phyloP scores from a whole-genome alignment of 2,797 vertebrate genomes.

The Tenualosa ilisha region DNA sequence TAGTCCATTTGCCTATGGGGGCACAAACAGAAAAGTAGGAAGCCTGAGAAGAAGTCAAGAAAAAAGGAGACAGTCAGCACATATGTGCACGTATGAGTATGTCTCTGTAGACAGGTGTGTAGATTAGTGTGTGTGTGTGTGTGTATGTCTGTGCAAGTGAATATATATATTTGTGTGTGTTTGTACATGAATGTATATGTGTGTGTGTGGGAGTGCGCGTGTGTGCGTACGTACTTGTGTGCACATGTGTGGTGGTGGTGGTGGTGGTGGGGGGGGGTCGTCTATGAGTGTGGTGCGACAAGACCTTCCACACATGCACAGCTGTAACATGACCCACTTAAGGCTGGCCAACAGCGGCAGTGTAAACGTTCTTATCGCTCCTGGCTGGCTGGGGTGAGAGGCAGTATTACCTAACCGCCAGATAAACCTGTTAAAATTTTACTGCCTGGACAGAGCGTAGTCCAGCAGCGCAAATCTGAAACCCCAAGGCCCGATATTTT shows the following conservation, averaged over 20 bases:
- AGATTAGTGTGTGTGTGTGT: background rate
- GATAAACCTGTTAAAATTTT: conserved; percentile 77
- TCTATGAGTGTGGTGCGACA: conserved; percentile 42
- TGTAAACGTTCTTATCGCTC: conserved; percentile 76
- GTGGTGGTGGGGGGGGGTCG: conserved; percentile 24
- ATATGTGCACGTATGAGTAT: background rate
- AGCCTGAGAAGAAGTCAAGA: too few species aligned
- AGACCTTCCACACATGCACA: conserved; percentile 60
- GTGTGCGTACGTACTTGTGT: background rate
- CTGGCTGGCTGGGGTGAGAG: conserved; percentile 55
- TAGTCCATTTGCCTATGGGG: too few species aligned
- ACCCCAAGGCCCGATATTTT: background rate
- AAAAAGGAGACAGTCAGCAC: too few species aligned
- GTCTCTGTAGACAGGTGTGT: background rate
- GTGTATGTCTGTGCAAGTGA: background rate
- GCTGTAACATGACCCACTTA: conserved; percentile 75
- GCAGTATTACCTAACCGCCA: conserved; percentile 62
- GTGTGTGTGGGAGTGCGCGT: background rate
- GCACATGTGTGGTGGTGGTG: background rate
- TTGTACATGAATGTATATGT: background rate
- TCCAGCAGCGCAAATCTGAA: background rate
- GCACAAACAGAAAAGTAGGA: too few species aligned
- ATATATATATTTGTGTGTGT: background rate
- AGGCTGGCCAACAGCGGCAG: conserved; percentile 62
- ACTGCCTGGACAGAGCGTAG: conserved; percentile 59